Evolutionary conservation across 2,888 invertebrate genomes (phyloP).

Genomic region (Volucella bombylans): DNA sequence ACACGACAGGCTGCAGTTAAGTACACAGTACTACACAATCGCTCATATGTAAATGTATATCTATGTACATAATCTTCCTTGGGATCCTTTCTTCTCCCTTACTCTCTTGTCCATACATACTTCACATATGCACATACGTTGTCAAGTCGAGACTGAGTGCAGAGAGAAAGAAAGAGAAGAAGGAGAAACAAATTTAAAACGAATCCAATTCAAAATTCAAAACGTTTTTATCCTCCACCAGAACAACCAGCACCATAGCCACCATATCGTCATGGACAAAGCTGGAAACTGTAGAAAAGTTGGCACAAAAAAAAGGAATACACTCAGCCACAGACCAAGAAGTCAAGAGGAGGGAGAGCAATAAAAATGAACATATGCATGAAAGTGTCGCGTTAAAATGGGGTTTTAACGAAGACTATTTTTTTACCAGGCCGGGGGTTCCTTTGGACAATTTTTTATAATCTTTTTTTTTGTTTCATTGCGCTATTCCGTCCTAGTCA

Average conservation of each 20-base stretch:
- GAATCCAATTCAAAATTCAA: conserved; percentile 74
- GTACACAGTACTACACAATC: conserved; percentile 67
- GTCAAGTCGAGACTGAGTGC: conserved; percentile 45
- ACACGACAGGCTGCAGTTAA: conserved; percentile 67
- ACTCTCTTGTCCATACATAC: conserved; percentile 11
- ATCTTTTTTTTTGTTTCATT: conserved; percentile 22
- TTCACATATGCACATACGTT: conserved; percentile 19
- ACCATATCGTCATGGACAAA: conserved; percentile 39
- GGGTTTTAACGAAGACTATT: conserved; percentile 71
- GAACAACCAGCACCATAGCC: conserved; percentile 17
- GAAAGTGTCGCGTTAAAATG: conserved; percentile 74
- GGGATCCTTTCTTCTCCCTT: conserved; percentile 40
- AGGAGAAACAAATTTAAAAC: conserved; percentile 48
- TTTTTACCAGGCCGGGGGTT: not conserved
- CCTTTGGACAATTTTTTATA: conserved; percentile 39
- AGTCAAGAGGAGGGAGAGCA: conserved; percentile 34
- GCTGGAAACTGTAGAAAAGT: conserved; percentile 63
- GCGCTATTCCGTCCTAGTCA: conserved; percentile 51
- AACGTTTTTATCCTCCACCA: conserved; percentile 71
- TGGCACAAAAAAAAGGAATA: conserved; percentile 29
- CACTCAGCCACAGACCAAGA: conserved; percentile 6
- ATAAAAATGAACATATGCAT: conserved; percentile 74
- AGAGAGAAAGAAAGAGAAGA: conserved; percentile 10
- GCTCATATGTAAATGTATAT: conserved; percentile 71
- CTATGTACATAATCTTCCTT: conserved; percentile 63